phyloP scores from a whole-genome alignment of 2,797 vertebrate genomes.

The Sebastes ruberrimus region DNA sequence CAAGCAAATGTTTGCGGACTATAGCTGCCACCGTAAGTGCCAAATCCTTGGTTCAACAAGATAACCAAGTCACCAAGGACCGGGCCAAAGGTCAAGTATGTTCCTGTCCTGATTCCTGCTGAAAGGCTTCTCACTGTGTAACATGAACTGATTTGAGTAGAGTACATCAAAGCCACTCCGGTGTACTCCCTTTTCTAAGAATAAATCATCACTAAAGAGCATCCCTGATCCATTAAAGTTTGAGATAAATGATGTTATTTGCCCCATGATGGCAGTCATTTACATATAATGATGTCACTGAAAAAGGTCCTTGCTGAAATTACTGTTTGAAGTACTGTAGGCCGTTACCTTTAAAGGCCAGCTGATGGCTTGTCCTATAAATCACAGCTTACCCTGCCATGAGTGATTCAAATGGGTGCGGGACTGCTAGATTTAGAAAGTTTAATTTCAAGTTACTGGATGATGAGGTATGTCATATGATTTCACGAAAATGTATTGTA shows the following conservation, averaged over 20 bases:
- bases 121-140: background rate
- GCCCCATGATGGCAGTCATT: background rate
- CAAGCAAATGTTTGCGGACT: conserved; percentile 12
- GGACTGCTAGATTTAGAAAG: background rate
- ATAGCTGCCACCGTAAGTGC: background rate
- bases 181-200: background rate
- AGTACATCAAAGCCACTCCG: background rate
- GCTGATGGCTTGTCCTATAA: background rate
- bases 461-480: background rate
- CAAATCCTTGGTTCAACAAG: background rate
- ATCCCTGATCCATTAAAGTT: background rate
- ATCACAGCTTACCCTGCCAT: background rate
- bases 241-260: background rate
- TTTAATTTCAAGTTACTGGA: background rate
- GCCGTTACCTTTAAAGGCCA: background rate
- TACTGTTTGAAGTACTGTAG: background rate
- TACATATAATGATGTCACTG: background rate
- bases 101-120: background rate
- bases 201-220: background rate
- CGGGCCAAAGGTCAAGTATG: background rate
- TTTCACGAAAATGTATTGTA: background rate
- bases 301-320: background rate
- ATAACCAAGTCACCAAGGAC: background rate
- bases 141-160: background rate
- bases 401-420: background rate